Conservation (phyloP, 2,113 vertebrate species). For the Neolamprologus modestus region DNA sequence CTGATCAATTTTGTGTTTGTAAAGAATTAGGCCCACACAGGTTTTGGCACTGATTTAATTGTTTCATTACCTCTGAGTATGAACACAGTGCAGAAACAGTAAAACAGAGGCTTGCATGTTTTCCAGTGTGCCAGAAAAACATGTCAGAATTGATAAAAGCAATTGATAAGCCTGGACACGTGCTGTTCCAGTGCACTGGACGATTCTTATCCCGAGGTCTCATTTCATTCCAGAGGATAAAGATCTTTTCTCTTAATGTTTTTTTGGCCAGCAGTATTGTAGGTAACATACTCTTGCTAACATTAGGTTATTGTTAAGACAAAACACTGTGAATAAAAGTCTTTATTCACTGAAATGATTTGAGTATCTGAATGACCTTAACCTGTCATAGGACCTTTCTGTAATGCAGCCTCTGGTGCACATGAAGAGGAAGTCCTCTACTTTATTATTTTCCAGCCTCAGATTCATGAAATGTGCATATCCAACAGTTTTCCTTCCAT, state of each 20-base stretch:
- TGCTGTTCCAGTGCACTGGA: not conserved
- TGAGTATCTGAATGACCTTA: not conserved
- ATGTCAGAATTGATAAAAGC: not conserved
- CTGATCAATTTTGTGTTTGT: not conserved
- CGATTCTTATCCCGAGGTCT: not conserved
- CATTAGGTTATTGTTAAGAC: not conserved
- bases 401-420: not conserved
- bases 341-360: not conserved
- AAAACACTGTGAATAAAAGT: not conserved
- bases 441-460: conserved; percentile 5
- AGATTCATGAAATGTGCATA: conserved; percentile 8
- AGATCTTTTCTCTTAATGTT: not conserved
- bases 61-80: not conserved
- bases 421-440: conserved; percentile 16
- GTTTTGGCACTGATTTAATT: not conserved
- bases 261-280: not conserved
- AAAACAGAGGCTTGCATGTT: not conserved
- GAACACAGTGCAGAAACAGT: not conserved
- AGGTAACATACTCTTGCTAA: not conserved
- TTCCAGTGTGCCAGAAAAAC: not conserved
- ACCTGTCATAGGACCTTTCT: not conserved
- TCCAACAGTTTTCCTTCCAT: not conserved
- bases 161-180: not conserved
- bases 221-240: not conserved
- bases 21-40: not conserved